Conservation (phyloP, 1,140 invertebrate species). For the Solenopsis invicta region DNA sequence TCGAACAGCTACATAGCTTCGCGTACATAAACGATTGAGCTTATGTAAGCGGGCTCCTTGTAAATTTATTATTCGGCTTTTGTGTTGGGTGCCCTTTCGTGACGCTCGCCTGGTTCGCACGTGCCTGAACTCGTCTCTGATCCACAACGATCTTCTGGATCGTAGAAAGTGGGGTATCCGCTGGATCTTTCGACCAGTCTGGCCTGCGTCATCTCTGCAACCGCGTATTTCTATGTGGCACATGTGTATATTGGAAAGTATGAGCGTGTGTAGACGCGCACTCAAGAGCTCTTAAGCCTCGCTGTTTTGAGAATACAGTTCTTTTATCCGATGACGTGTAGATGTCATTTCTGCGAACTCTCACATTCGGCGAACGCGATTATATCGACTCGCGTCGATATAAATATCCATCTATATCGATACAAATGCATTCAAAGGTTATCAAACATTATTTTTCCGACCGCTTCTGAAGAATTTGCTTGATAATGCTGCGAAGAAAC, state of each 20-base stretch:
- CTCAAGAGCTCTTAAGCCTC: conserved; percentile 16
- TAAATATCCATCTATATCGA: background rate
- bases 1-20: background rate
- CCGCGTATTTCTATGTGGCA: conserved; percentile 9
- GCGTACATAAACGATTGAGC: background rate
- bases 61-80: conserved; percentile 32
- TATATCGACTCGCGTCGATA: no score
- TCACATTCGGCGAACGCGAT: background rate
- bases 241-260: background rate
- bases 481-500: background rate
- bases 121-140: conserved; percentile 45
- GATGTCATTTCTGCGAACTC: background rate
- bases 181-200: conserved; percentile 38
- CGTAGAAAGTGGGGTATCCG: conserved; percentile 47
- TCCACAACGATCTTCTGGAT: conserved; percentile 48
- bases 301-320: conserved; percentile 20
- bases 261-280: background rate
- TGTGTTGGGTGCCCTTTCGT: conserved; percentile 27
- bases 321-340: conserved; percentile 19
- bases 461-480: background rate
- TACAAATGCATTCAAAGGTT: background rate
- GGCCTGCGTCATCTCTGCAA: conserved; percentile 37
- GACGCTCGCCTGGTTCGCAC: conserved; percentile 4
- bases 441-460: background rate
- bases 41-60: background rate